phyloP scores from a whole-genome alignment of 2,113 vertebrate genomes.

The Atractosteus spatula region DNA sequence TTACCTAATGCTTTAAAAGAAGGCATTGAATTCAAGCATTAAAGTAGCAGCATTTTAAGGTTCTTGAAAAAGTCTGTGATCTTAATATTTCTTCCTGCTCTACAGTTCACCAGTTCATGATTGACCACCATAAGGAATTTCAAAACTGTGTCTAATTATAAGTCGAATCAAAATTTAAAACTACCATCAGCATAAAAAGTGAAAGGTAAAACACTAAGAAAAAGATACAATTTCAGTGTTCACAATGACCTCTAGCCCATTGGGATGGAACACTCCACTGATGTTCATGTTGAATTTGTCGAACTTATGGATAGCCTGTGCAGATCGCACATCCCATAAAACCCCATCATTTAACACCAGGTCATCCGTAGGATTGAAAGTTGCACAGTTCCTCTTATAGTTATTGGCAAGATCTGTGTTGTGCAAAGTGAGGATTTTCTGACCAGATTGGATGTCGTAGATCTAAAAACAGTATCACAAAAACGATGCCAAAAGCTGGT shows the following conservation, averaged over 20 bases:
- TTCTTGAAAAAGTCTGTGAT: too few relatives aligned
- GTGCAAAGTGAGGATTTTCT: conserved; percentile 93
- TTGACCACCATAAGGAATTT: too few relatives aligned
- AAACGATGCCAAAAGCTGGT: too few relatives aligned
- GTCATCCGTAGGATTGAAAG: conserved; percentile 97
- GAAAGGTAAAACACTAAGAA: background rate
- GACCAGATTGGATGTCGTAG: conserved; percentile 97
- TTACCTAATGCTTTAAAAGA: too few relatives aligned
- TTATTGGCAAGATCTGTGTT: conserved; percentile 98
- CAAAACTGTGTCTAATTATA: too few relatives aligned
- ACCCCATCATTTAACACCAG: conserved; percentile 97
- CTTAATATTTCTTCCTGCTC: too few relatives aligned
- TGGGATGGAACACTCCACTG: conserved; percentile 97
- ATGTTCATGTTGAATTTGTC: conserved; percentile 99
- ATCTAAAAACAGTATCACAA: conserved; percentile 69
- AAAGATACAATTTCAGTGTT: conserved; percentile 99
- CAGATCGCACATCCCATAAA: conserved; percentile 93
- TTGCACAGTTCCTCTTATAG: conserved; percentile 98
- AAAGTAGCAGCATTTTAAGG: too few relatives aligned
- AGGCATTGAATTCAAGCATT: too few relatives aligned
- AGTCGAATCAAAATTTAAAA: too few relatives aligned
- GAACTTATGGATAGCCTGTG: conserved; percentile 97
- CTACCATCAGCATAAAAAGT: background rate
- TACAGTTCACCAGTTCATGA: too few relatives aligned
- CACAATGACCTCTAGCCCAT: conserved; percentile 91